Base-by-base conservation (phyloP, 2,888 invertebrate species). In the Barypeithes pellucidus region DNA sequence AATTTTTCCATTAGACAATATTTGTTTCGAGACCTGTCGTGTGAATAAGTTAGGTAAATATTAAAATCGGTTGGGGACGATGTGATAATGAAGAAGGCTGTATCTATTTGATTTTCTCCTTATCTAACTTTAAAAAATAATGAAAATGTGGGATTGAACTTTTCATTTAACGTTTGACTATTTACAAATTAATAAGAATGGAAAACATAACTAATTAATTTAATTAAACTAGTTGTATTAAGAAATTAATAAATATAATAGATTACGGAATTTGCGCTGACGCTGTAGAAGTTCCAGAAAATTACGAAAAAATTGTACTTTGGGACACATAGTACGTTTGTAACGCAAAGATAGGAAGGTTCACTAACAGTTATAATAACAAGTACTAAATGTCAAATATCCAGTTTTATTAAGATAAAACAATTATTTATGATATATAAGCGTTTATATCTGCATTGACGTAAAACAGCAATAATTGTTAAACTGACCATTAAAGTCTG, bases 391-490 rank as follows among this genome's bases (percentile, higher is more conserved):
- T 62, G 18, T 62, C 47, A 47, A 43, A 24, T 47, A 33, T 33
- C 33, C 45, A 47, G 0, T 62, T 62, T 33, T 62, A 4, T 47
- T 9, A 43, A 47, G 20, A 24, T 29, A 57, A 24, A 36, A 59
- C 24, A 24, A 62, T 47, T 43, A 62, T 47, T 62, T 45, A 62
- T 62, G 47, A 47, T 16, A 18, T n/a, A 24, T 9, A 22, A 9
- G 29, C 7, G 16, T 8, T n/a, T 18, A 33, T 47, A 62, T 62
- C 47, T 16, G 18, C 16, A 33, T 47, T 62, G 62, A 62, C 62
- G 62, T 62, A 62, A 7, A 24, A 43, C n/a, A 1, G 9, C 1
- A 39, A 43, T n/a, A 61, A 24, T 39, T 41, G 39, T 59, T 59
- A 57, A 36, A 39, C 18, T 59, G 59, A 59, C 39, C 36, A 59